Base-by-base conservation (phyloP, 2,888 invertebrate genomes). In the Sphaerophoria taeniata region DNA sequence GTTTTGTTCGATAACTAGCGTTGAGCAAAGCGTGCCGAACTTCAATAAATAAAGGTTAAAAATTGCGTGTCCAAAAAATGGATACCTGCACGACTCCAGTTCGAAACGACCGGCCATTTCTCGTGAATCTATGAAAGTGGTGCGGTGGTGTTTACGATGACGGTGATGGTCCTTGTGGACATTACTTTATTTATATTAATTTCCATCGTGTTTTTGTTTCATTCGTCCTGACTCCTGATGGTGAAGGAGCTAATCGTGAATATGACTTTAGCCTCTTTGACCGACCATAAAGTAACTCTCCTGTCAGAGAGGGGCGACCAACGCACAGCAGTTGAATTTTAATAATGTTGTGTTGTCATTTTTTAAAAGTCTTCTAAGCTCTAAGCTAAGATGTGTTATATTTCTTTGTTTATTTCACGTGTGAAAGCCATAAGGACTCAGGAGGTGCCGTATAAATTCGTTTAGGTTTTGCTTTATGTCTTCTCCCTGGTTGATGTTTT, bases 1-100 rank as follows among this genome's bases (percentile, higher is more conserved):
- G 24, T 24, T 24, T 24, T 24, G 24, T 85, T 85, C 81, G 85
- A 85, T 85, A 85, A 81, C 76, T 77, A 76, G 73, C 76, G 77
- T 49, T 6, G 9, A 36, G 16, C 24, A 34, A 85, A 76, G 85
- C 85, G 85, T 85, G 85, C 77, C 85, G 47, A 14, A 24, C 43
- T 16, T 73, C 81, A 81, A 85, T 85, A 85, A 85, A 85, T 77
- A 85, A 85, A 81, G 56, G 36, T 33, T 56, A 24, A 24, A 60
- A 60, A 60, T 81, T 73, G 85, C 85, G 85, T 85, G 81, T 73
- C 58, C 76, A 73, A 60, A 24, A 56, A 24, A 24, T 3, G 24
- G 36, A 58, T 43, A 47, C 43, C n/a, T 24, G 69, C 51, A 71
- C 16, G 45, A 69, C 63, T 65, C 14, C 31, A 24, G 24, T 24